Percentiles rank a stretch among this genome's conserved stretches.
Evolutionary conservation across 2,797 vertebrate genomes (phyloP).

Genomic region (Ceryle rudis): DNA sequence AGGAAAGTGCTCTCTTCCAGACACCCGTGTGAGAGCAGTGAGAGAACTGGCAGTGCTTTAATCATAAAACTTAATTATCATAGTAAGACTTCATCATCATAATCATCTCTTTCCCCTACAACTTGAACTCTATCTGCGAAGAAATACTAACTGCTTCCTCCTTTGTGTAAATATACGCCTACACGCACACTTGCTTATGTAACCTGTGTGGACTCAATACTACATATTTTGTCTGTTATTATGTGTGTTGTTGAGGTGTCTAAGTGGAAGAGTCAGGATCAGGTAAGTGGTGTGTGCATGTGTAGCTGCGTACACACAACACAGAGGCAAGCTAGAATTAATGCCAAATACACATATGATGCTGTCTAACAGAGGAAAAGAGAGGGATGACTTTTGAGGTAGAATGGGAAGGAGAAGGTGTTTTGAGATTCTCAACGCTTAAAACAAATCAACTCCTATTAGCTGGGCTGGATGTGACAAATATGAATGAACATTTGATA

Average conservation of each 20-base stretch:
- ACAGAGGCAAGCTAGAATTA: neutral
- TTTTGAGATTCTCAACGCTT: neutral
- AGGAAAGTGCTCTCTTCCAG: neutral
- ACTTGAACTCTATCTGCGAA: conserved; percentile 23
- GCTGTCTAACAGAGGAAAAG: neutral
- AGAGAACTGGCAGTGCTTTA: conserved; percentile 26
- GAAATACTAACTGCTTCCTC: conserved; percentile 1
- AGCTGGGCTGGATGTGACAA: neutral
- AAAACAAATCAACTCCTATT: neutral
- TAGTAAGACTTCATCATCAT: conserved; percentile 35
- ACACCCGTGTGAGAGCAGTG: neutral
- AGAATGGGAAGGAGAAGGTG: neutral
- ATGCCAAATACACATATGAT: accelerated
- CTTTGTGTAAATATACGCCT: neutral
- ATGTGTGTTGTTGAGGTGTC: neutral
- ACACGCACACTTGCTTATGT: neutral
- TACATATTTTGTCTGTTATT: neutral
- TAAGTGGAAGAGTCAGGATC: neutral
- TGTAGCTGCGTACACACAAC: neutral
- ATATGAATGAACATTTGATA: neutral
- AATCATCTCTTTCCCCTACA: conserved; percentile 29
- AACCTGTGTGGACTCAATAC: neutral
- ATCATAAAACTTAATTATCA: conserved; percentile 28
- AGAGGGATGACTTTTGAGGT: neutral
- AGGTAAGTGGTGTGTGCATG: neutral